Base-by-base conservation (phyloP, 2,113 vertebrate species). In the Nibea coibor region DNA sequence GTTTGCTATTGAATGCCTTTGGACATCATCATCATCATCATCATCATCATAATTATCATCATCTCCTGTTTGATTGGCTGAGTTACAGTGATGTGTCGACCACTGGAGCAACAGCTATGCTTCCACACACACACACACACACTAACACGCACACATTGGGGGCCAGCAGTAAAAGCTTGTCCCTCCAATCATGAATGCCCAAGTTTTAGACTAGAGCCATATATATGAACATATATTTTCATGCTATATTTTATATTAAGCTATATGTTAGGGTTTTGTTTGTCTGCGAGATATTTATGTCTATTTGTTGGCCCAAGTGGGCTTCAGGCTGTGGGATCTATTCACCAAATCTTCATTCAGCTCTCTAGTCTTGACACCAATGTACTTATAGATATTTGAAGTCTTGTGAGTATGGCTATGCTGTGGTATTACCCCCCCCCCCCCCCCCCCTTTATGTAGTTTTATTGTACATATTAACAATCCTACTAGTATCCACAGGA, bases 231-330 rank as follows among this genome's bases (percentile, higher is more conserved):
- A 56, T 89, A 85, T 93, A 92, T 93, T 92, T 94, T 94, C 89
- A 93, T 89, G 86, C 82, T 91, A 91, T 90, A 87, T 93, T 93
- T 90, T 89, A 80, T 92, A 92, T 92, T 89, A 91, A 93, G 90
- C 92, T 92, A 82, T 83, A 88, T 80, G 78, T 92, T 89, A 71
- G 56, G 72, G 69, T 86, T 91, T 72, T 85, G 83, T 85, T 72
- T 85, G 83, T 85, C 87, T 88, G 85, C 72, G 65, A 89, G 78
- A 89, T 89, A 87, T 91, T 91, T 91, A 84, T 88, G 82, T 87
- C 24, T 82, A 72, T 77, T 87, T 74, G 58, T 93, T 75, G 66
- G 84, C 78, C 76, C 74, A 81, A 80, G 78, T 75, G 69, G 71
- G 81, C 82, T 86, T 89, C 71, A 67, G 87, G 76, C 85, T 16